These are phyloP conservation scores for Drosophila rellima DNA, from an alignment of 2,888 invertebrate genomes.

Conservation along the genomic window DNA sequence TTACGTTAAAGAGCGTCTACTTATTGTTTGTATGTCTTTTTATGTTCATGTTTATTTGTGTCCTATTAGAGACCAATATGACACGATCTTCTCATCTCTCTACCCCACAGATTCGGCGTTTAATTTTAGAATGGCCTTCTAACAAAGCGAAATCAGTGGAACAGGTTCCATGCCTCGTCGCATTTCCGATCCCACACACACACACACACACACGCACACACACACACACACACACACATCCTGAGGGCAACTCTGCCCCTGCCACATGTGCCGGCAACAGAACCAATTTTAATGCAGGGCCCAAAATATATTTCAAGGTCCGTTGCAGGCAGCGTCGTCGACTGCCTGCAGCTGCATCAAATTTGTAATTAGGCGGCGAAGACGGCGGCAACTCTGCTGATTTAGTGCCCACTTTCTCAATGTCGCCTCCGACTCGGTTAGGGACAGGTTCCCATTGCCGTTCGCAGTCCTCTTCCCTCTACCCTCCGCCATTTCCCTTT, in stretches of 20 bases:
- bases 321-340: slow-evolving; percentile 56
- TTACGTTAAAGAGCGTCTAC: slow-evolving; percentile 25
- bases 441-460: slow-evolving; percentile 34
- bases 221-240: slow-evolving; percentile 22
- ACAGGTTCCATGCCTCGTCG: slow-evolving; percentile 67
- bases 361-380: slow-evolving; percentile 64
- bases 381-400: slow-evolving; percentile 52
- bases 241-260: slow-evolving; percentile 47
- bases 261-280: slow-evolving; percentile 61
- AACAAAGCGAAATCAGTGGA: slow-evolving; percentile 54
- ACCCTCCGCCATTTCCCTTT: background rate
- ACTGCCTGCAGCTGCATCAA: slow-evolving; percentile 71
- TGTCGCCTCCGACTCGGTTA: slow-evolving; percentile 42
- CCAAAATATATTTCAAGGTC: slow-evolving; percentile 62
- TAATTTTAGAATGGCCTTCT: slow-evolving; percentile 68
- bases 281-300: slow-evolving; percentile 63
- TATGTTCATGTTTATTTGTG: slow-evolving; percentile 61
- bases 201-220: background rate
- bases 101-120: slow-evolving; percentile 46
- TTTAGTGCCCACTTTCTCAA: slow-evolving; percentile 66
- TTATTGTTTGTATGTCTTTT: slow-evolving; percentile 36
- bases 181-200: slow-evolving; percentile 50
- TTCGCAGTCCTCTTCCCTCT: background rate
- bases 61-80: slow-evolving; percentile 58
- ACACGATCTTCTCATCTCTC: slow-evolving; percentile 51